phyloP scores from a whole-genome alignment of 2,113 vertebrate species.

The Malurus melanocephalus region DNA sequence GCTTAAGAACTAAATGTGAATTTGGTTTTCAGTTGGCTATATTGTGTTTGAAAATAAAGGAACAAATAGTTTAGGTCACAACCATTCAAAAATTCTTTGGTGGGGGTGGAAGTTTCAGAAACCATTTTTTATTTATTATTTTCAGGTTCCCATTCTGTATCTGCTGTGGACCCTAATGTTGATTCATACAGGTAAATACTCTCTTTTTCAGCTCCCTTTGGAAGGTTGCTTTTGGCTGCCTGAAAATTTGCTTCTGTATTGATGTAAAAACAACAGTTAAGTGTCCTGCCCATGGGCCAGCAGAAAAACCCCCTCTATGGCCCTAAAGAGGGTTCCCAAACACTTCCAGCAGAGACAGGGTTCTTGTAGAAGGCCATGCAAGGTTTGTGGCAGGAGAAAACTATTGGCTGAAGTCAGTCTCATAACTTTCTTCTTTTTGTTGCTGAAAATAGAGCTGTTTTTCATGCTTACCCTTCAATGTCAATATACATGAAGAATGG shows the following conservation, averaged over 20 bases:
- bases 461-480: neutral
- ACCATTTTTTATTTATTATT: neutral
- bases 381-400: neutral
- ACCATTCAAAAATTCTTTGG: neutral
- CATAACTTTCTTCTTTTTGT: neutral
- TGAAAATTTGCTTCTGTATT: neutral
- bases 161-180: neutral
- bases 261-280: neutral
- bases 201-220: neutral
- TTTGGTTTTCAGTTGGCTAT: neutral
- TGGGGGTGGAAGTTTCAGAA: neutral
- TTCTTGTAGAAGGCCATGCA: neutral
- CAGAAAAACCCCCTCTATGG: neutral
- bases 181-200: neutral
- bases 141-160: fast-evolving
- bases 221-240: neutral
- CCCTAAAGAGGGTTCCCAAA: neutral
- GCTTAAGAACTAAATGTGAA: neutral
- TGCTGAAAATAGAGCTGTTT: slow-evolving; percentile 16
- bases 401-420: neutral
- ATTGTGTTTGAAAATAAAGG: neutral
- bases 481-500: neutral
- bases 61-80: neutral
- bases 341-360: neutral
- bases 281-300: neutral